Evolutionary conservation across 2,113 vertebrate species (phyloP), one percentile per base, ranked within the genome.

Genomic region (Promerops cafer): DNA sequence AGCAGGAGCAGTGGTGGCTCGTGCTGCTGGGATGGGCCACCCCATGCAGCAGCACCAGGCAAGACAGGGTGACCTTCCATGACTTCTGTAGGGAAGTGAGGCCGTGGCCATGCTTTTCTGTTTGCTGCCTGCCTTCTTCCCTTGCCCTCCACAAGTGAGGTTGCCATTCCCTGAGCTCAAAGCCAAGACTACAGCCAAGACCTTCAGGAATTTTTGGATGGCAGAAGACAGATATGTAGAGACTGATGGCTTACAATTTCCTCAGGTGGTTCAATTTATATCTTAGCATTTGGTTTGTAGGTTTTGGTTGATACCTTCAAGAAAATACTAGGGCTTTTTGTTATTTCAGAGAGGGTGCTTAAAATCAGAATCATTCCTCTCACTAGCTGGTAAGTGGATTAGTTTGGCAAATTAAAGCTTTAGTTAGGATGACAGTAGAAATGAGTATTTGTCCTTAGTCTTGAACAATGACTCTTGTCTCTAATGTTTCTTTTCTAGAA

Each of bases 371-470:
- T 30, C 5, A 1, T 78, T 95, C n/a, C 44, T 68, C 52, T 95
- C n/a, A 11, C 56, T 78, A 70, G 4, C 75, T 89, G 64, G 50
- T 92, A 96, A 92, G 88, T 93, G 92, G 90, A 95, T 95, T 96
- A 93, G 76, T 86, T 83, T 75, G 53, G 72, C 72, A 92, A 92
- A 94, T 92, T 87, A 94, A 94, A 85, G 76, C 83, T 89, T 96
- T 90, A 80, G 77, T 65, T 82, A 39, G 61, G 65, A 56, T 93
- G 77, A 89, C 74, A 89, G 71, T 27, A 66, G 76, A 40, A 49
- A 56, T 63, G 84, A 64, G 44, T 86, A 37, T 89, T 95, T 95
- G 79, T 93, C 71, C 60, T 93, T 66, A 35, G 33, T 86, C 68
- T 81, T 40, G 40, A 54, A 94, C 87, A 93, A 26, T 90, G 75